phyloP scores from a whole-genome alignment of 2,888 invertebrate genomes.

The Eurytoma californica region DNA sequence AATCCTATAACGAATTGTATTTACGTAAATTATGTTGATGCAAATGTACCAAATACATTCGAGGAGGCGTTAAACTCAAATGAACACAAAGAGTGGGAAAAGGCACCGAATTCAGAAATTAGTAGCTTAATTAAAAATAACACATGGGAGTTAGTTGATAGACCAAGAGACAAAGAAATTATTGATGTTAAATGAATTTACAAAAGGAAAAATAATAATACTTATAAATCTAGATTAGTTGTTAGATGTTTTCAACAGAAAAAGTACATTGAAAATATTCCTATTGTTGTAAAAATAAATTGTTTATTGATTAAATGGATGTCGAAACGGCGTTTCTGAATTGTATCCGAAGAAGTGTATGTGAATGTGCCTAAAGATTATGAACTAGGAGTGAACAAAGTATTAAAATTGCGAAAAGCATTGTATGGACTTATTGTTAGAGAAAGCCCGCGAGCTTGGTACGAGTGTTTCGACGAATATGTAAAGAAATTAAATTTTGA shows the following conservation, averaged over 20 bases:
- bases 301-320: background rate
- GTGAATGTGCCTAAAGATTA: background rate
- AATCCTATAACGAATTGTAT: background rate
- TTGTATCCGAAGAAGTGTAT: background rate
- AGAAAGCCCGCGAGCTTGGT: slow-evolving; percentile 8
- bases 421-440: background rate
- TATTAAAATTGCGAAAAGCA: background rate
- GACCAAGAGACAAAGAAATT: background rate
- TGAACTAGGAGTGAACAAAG: background rate
- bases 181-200: background rate
- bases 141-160: background rate
- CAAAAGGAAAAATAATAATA: background rate
- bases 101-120: background rate
- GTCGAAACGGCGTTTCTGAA: background rate
- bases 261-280: too few species aligned
- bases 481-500: background rate
- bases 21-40: slow-evolving; percentile 9
- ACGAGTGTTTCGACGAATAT: background rate
- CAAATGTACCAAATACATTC: background rate
- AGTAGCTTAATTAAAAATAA: too few species aligned
- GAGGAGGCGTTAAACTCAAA: background rate
- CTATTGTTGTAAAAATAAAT: background rate
- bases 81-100: background rate
- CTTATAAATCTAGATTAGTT: too few species aligned
- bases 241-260: too few species aligned